Evolutionary conservation across 2,888 invertebrate species (phyloP), one percentile per base, ranked within the genome.

Genomic region (Pseudococcus longispinus): DNA sequence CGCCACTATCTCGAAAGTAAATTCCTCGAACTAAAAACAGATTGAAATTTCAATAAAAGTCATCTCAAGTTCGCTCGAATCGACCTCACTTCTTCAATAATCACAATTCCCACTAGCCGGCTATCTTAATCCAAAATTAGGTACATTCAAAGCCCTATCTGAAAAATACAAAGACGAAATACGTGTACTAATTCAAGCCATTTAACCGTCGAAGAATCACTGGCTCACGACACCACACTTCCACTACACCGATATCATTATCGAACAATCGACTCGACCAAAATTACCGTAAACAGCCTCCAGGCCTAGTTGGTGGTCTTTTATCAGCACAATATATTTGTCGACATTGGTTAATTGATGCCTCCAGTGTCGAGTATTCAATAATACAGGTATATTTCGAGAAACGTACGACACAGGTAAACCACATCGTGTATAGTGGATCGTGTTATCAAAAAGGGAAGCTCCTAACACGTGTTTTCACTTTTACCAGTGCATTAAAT

Each of bases 211-310:
- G 9, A 11, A 46, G 20, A 65, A 65, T 26, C 65, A 65, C 65
- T 65, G 5, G 23, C 65, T 65, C 65, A 26, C 26, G 15, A 60
- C 26, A 60, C 20, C 13, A 60, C 20, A 65, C 65, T 20, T 26
- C 23, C 1, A 20, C 23, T 26, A 37, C 9, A 74, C 74, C 8
- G 74, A 37, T 70, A 70, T 74, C 32, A 74, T 74, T 32, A 32
- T n/a, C 74, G 74, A 74, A 74, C 74, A 74, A 74, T 74, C 74
- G 32, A 65, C 6, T 74, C 74, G 11, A 70, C 74, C 37, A 32
- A 26, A 37, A 32, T 74, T 37, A 74, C 74, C 65, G 65, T 65
- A 65, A 29, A 74, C 74, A 74, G 65, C 26, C 74, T 74, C 37
- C 32, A 18, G 74, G 74, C 74, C 15, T 8, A 74, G 6, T 32